A percentile compares a stretch with the other conserved stretches of the same genome.
Evolutionary conservation across 2,888 invertebrate species (phyloP).

Genomic region (Molorchus minor): DNA sequence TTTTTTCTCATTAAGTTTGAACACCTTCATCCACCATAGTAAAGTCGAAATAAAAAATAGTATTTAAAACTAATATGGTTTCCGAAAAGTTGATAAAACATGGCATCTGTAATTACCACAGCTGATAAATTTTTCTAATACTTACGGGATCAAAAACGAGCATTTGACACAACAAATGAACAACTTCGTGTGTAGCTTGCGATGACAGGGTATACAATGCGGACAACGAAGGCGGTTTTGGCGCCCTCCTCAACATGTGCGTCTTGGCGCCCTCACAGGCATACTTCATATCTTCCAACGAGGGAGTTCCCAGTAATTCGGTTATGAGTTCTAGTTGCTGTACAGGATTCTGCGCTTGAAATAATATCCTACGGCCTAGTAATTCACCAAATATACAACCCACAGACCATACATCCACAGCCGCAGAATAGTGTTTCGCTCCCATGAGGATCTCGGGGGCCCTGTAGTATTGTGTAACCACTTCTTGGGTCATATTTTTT

Average conservation of each 20-base stretch:
- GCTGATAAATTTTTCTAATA: too few species aligned
- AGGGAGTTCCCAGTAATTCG: conserved; percentile 95
- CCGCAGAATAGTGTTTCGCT: conserved; percentile 94
- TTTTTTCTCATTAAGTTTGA: too few species aligned
- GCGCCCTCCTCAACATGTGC: conserved; percentile 89
- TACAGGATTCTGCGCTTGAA: conserved; percentile 93
- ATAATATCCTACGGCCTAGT: conserved; percentile 88
- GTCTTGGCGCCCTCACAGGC: conserved; percentile 95
- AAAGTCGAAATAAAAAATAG: too few species aligned
- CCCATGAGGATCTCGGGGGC: conserved; percentile 99
- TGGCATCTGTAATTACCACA: too few species aligned
- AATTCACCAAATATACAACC: conserved; percentile 99
- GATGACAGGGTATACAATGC: conserved; percentile 88
- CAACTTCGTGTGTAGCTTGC: conserved; percentile 97
- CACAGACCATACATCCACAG: conserved; percentile 99
- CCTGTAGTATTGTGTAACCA: conserved; percentile 99
- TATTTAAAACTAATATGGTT: too few species aligned
- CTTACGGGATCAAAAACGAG: conserved; percentile 96
- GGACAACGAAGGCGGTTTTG: conserved; percentile 87
- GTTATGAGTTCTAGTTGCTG: conserved; percentile 98
- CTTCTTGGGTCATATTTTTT: conserved; percentile 99
- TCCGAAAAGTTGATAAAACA: too few species aligned
- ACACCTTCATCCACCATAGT: too few species aligned
- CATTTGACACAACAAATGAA: conserved; percentile 97
- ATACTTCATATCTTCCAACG: conserved; percentile 94